Percentiles rank a stretch among this genome's conserved stretches.
Evolutionary conservation across 1,140 invertebrate species (phyloP).

Genomic region (Brachionus koreanus): DNA sequence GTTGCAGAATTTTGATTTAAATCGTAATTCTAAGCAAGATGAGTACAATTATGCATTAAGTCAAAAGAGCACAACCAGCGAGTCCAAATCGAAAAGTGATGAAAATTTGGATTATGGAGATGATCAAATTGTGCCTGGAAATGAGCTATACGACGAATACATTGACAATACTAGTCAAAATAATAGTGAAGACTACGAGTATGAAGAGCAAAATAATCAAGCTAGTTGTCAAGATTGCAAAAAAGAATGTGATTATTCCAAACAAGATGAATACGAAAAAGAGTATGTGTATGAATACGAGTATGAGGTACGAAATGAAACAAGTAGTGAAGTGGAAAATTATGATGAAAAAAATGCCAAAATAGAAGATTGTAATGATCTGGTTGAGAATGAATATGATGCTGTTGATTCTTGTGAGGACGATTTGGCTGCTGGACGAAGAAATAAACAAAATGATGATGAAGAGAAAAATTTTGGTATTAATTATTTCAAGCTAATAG

Average conservation of each 20-base stretch:
- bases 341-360: background rate
- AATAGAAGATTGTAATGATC: background rate
- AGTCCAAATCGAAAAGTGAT: background rate
- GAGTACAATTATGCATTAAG: constrained; percentile 35
- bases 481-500: constrained; percentile 25
- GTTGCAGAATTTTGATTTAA: background rate
- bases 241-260: background rate
- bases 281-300: constrained; percentile 31
- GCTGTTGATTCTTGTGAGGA: constrained; percentile 17
- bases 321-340: background rate
- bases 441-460: background rate
- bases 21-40: background rate
- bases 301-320: background rate
- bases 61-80: constrained; percentile 26
- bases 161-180: constrained; percentile 22
- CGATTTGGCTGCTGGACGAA: background rate
- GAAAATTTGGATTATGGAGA: background rate
- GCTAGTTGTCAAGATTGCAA: constrained; percentile 13
- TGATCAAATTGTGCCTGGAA: background rate
- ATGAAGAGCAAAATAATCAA: background rate
- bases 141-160: constrained; percentile 17
- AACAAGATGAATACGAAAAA: background rate
- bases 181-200: background rate
- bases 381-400: constrained; percentile 19
- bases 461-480: background rate